Conservation (phyloP, 1,140 invertebrate species). For the Hylaeus volcanicus region DNA sequence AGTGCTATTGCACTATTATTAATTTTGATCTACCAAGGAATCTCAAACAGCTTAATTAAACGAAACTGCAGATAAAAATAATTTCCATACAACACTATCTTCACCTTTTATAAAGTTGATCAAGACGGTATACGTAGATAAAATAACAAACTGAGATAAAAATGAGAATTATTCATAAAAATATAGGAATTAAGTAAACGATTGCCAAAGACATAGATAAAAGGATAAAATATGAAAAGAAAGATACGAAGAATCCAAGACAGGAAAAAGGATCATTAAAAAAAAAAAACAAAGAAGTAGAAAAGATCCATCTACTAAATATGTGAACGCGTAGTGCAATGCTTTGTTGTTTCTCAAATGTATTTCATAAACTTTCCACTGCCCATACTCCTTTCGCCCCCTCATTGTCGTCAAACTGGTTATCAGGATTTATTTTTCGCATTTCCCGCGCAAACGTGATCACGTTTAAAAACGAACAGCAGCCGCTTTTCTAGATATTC, state of each 20-base stretch:
- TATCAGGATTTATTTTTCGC: slow-evolving; percentile 5
- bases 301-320: too few species aligned
- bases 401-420: slow-evolving; percentile 8
- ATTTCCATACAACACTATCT: too few species aligned
- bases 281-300: background rate
- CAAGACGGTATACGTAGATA: too few species aligned
- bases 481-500: slow-evolving; percentile 24
- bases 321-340: background rate
- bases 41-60: too few species aligned
- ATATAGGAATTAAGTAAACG: background rate
- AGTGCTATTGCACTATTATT: background rate
- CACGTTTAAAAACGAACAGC: background rate
- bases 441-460: slow-evolving; percentile 13
- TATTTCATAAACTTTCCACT: background rate
- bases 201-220: too few species aligned
- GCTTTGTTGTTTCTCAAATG: background rate
- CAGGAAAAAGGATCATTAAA: background rate
- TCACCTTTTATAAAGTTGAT: too few species aligned
- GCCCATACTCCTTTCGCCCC: background rate
- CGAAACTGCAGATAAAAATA: too few species aligned
- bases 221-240: background rate
- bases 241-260: background rate
- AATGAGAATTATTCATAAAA: background rate
- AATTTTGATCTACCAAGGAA: too few species aligned
- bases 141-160: background rate